Base-by-base conservation (phyloP, 2,797 vertebrate species). In the Cossypha caffra region DNA sequence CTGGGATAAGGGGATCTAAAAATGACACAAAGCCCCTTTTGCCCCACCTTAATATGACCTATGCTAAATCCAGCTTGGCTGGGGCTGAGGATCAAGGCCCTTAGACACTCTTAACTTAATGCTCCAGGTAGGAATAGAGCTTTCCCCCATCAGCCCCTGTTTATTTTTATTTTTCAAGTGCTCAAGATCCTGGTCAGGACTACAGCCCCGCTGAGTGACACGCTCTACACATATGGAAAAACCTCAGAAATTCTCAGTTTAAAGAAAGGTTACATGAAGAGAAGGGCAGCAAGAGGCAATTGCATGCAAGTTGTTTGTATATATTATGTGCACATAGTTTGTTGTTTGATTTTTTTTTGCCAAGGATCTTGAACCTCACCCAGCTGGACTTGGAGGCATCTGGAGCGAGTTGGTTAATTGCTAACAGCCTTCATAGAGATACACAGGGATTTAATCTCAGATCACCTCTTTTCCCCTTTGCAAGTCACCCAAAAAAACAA, bases 81-180 rank as follows among this genome's bases (percentile, higher is more conserved):
- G 58, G 85, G 94, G 51, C 93, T 94, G 54, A 94, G 95, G 95
- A 95, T 96, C 95, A 96, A 93, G 72, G 89, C 91, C 94, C 63
- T 95, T 79, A 96, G 93, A 84, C 93, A 95, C 77, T 90, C 94
- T 95, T 95, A 96, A 86, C 92, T 90, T 96, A 96, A 97, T 95
- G 91, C 94, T 69, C 35, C 95, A 95, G 94, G 95, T 97, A 95
- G 87, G 82, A 93, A 81, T 68, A 62, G 6, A 94, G 43, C 79
- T 51, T 24, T 40, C n/a, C 29, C 13, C 25, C 8, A 33, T 40
- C 37, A 37, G 29, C 13, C 16, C 8, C 54, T 45, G 76, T 59
- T 97, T 95, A 94, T 97, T 96, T 93, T 91, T 95, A 75, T 51
- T 91, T 95, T 92, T 66, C 1, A 0, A 68, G 61, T 11, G 20